These are phyloP conservation scores for Trichogramma dendrolimi DNA, from an alignment of 2,888 invertebrate genomes.

Conservation along the genomic window DNA sequence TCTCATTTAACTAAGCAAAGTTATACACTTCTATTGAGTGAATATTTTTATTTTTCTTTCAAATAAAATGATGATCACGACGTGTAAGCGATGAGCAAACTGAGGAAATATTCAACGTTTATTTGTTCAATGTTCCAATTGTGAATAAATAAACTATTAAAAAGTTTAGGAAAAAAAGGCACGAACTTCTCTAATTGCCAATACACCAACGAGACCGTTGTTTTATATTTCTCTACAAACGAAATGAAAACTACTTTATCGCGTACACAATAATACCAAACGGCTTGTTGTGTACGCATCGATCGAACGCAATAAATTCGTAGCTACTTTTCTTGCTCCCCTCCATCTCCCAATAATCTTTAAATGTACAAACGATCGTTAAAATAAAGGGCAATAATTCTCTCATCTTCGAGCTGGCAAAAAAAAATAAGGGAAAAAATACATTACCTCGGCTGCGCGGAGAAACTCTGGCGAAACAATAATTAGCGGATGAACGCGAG, in stretches of 20 bases:
- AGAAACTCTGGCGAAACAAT: constrained; percentile 1
- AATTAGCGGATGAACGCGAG: constrained; percentile 23
- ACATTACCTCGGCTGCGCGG: neutral
- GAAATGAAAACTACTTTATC: too few relatives aligned
- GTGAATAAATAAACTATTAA: neutral
- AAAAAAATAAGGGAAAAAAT: neutral
- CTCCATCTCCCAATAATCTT: neutral
- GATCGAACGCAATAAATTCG: too few relatives aligned
- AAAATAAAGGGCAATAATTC: neutral
- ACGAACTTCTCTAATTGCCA: neutral
- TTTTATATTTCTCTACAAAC: too few relatives aligned
- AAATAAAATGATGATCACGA: too few relatives aligned
- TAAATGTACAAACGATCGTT: neutral
- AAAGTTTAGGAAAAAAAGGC: neutral
- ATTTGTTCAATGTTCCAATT: neutral
- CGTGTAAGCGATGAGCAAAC: too few relatives aligned
- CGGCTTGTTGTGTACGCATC: neutral
- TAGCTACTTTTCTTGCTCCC: too few relatives aligned
- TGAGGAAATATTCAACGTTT: too few relatives aligned
- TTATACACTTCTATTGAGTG: too few relatives aligned
- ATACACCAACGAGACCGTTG: too few relatives aligned
- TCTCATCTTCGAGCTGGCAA: neutral
- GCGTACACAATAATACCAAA: neutral
- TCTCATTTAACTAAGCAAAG: too few relatives aligned
- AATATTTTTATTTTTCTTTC: too few relatives aligned